Percentiles rank a stretch among this genome's conserved stretches.
phyloP scores from a whole-genome alignment of 2,797 vertebrate genomes.

The Esox lucius region DNA sequence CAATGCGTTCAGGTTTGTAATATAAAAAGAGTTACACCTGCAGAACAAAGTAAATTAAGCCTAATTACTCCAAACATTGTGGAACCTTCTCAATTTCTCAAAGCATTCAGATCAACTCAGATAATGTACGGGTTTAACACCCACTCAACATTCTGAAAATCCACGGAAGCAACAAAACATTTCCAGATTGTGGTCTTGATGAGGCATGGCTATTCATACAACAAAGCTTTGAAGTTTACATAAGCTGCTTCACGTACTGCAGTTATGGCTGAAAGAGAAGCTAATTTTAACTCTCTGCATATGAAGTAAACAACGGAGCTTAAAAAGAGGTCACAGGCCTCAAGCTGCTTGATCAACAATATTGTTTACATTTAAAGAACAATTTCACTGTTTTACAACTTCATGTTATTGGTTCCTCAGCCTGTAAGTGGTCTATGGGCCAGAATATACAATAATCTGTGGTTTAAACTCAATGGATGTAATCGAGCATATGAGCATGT shows the following conservation, averaged over 20 bases:
- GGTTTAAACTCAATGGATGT: no score
- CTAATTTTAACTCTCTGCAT: neutral
- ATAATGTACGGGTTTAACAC: neutral
- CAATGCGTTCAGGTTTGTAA: neutral
- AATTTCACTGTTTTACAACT: no score
- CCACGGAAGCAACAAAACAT: neutral
- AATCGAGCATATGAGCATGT: no score
- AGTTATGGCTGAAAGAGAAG: neutral
- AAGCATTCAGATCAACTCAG: conserved; percentile 6
- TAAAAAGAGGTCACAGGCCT: neutral
- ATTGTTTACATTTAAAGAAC: neutral
- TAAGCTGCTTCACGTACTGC: neutral
- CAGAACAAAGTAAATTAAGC: neutral
- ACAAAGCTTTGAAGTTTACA: neutral
- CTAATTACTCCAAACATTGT: conserved; percentile 28
- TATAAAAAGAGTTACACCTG: neutral
- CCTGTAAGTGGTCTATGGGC: no score
- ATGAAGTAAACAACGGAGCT: neutral
- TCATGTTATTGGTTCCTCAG: no score
- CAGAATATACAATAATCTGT: no score
- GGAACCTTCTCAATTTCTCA: conserved; percentile 21
- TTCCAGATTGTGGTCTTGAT: neutral
- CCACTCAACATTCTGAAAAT: conserved; percentile 2
- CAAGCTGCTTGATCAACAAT: neutral
- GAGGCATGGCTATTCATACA: neutral